A percentile compares a stretch with the other conserved stretches of the same genome.
phyloP scores from a whole-genome alignment of 2,113 vertebrate species.

The Desmodus rotundus region DNA sequence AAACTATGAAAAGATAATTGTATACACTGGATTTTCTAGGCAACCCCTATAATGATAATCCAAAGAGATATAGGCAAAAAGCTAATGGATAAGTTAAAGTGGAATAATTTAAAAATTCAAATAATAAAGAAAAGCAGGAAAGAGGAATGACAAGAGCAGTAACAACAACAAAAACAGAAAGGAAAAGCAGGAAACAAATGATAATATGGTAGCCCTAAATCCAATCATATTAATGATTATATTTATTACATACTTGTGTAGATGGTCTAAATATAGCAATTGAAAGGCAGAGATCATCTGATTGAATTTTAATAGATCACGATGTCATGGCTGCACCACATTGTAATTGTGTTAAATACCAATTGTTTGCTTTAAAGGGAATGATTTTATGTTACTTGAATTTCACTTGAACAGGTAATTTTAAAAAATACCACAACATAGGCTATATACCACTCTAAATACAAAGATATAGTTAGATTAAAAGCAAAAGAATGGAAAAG shows the following conservation, averaged over 20 bases:
- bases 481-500: no score
- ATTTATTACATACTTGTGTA: neutral
- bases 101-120: neutral
- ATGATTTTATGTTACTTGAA: neutral
- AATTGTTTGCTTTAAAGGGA: neutral
- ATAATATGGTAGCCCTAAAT: neutral
- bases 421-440: no score
- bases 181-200: neutral
- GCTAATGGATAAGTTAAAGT: neutral
- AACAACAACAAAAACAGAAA: neutral
- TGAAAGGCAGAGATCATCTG: neutral
- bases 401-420: no score
- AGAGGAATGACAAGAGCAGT: neutral
- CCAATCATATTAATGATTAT: neutral
- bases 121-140: neutral
- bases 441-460: no score
- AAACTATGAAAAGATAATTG: neutral
- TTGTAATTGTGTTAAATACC: neutral
- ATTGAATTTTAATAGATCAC: neutral
- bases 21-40: neutral
- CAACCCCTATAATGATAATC: neutral
- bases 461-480: no score
- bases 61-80: neutral
- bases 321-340: neutral
- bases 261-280: neutral